Percentiles rank a stretch among this genome's conserved stretches.
These are phyloP conservation scores for Aepyceros melampus DNA, from an alignment of 2,113 vertebrate species.

Conservation along the genomic window DNA sequence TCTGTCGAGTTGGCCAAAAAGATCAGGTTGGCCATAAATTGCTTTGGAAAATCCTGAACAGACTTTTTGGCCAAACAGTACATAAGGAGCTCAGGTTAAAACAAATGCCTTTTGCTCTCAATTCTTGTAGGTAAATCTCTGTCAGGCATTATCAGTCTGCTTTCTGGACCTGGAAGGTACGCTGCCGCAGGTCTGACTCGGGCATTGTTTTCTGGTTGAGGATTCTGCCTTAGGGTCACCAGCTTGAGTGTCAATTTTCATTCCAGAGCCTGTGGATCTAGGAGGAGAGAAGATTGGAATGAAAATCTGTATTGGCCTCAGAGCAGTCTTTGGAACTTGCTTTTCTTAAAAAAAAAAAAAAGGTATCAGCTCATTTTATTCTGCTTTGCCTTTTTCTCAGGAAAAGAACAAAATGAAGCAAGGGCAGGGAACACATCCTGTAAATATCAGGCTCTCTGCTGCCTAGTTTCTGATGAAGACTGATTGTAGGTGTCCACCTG, in stretches of 20 bases:
- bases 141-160: neutral
- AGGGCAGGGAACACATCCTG: neutral
- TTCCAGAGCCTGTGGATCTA: neutral
- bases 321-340: slow-evolving; percentile 19
- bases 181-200: neutral
- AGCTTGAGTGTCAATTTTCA: slow-evolving; percentile 10
- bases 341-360: neutral
- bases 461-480: neutral
- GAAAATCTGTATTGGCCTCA: neutral
- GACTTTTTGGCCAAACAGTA: neutral
- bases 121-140: neutral
- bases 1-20: neutral
- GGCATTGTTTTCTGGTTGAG: neutral
- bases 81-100: neutral
- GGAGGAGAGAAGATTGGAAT: neutral
- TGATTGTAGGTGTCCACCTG: rapidly evolving
- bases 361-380: neutral
- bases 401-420: neutral
- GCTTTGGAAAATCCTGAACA: neutral
- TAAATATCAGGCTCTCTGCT: neutral
- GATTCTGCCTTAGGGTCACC: neutral
- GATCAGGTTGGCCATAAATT: neutral
- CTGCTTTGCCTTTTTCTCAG: neutral
- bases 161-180: neutral
- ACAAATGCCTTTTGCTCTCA: neutral